Conservation (phyloP, 2,113 vertebrate genomes). For the Herpailurus yagouaroundi region DNA sequence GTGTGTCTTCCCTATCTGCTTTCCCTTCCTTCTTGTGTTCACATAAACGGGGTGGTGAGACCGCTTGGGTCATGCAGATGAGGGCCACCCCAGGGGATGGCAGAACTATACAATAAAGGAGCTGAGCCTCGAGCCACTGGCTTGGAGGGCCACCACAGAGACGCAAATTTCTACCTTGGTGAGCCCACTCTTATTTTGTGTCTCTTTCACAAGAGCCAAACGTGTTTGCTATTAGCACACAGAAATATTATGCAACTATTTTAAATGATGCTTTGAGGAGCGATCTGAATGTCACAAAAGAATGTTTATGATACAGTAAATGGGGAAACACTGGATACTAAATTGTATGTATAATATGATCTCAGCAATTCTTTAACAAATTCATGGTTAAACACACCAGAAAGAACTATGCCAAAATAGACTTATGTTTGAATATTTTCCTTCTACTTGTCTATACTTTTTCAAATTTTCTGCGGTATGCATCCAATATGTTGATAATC, state of each 20-base stretch:
- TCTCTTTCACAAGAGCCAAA: not conserved
- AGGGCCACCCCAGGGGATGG: not conserved
- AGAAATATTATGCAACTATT: not conserved
- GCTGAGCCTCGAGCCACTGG: not conserved
- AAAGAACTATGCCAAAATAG: not conserved
- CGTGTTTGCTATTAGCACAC: not conserved
- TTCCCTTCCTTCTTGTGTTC: not conserved
- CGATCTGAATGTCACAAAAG: not conserved
- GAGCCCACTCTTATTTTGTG: not conserved
- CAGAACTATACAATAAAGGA: not conserved
- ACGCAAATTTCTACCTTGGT: not conserved
- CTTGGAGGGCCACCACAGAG: no score
- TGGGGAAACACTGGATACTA: not conserved
- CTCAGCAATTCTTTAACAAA: not conserved
- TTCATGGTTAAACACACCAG: not conserved
- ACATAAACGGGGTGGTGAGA: not conserved
- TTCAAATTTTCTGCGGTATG: not conserved
- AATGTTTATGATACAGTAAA: not conserved
- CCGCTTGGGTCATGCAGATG: not conserved
- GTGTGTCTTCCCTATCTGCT: not conserved
- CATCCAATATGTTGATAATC: not conserved
- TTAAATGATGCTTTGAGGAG: not conserved
- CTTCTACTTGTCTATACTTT: not conserved
- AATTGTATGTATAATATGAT: not conserved
- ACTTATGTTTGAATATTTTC: not conserved